Conservation (phyloP, 2,888 invertebrate species). For the Drepanosiphum platanoidis region DNA sequence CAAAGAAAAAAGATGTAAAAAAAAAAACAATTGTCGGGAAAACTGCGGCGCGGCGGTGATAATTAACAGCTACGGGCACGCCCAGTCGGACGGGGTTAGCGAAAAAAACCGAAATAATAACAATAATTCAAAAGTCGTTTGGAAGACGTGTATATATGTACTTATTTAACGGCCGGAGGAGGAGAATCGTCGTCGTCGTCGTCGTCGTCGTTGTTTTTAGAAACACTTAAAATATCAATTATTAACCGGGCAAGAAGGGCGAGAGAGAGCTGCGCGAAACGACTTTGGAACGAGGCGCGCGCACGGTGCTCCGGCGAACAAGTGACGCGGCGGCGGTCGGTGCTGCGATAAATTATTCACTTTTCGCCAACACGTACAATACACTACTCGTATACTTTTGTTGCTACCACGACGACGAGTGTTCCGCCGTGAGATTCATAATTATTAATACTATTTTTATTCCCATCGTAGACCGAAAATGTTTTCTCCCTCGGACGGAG, state of each 20-base stretch:
- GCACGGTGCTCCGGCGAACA: not conserved
- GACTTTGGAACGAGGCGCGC: not conserved
- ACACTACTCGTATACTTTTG: not conserved
- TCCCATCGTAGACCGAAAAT: conserved; percentile 40
- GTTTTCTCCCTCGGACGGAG: not conserved
- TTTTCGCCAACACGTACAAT: conserved; percentile 1
- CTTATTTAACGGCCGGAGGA: not conserved
- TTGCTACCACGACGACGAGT: not conserved
- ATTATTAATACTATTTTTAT: conserved; percentile 30
- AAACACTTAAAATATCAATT: conserved; percentile 61
- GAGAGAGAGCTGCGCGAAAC: not conserved
- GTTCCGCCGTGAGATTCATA: not conserved
- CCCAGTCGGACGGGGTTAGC: not conserved
- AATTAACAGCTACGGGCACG: conserved; percentile 39
- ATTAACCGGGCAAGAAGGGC: conserved; percentile 30
- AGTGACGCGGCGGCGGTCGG: not conserved
- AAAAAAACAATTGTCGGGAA: not conserved
- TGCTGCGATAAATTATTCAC: conserved; percentile 53
- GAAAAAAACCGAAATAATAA: conserved; percentile 19
- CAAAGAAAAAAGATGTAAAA: not conserved
- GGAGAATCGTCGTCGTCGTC: conserved; percentile 9
- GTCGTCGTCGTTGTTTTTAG: conserved; percentile 36
- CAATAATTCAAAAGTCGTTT: conserved; percentile 31
- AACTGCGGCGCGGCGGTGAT: not conserved
- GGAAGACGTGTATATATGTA: conserved; percentile 5